Evolutionary conservation across 1,140 invertebrate genomes (phyloP).

Genomic region (Drosophila varians): DNA sequence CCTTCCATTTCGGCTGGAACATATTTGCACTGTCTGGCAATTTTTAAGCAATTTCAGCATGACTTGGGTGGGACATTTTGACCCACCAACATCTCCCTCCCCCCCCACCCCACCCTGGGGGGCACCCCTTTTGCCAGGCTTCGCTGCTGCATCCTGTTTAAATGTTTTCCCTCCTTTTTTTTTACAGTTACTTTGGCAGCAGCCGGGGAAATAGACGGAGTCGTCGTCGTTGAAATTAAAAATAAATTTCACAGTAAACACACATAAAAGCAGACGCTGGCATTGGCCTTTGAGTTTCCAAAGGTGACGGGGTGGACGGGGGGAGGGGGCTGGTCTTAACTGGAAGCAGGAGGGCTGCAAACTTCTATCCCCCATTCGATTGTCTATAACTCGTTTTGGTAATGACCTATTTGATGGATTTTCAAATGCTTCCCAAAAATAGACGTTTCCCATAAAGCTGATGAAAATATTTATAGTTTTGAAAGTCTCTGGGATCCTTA

Average conservation of each 20-base stretch:
- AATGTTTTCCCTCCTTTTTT: slow-evolving; percentile 66
- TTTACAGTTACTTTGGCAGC: slow-evolving; percentile 13
- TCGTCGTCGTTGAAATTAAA: slow-evolving; percentile 72
- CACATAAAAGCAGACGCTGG: slow-evolving; percentile 70
- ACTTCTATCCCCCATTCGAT: not conserved
- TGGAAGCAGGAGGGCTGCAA: not conserved
- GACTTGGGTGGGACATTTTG: slow-evolving; percentile 56
- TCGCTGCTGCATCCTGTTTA: slow-evolving; percentile 74
- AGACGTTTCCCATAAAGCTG: no score
- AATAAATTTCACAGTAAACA: slow-evolving; percentile 81
- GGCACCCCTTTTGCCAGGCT: slow-evolving; percentile 1
- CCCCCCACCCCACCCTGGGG: slow-evolving; percentile 3
- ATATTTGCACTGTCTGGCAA: slow-evolving; percentile 80
- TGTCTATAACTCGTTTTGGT: not conserved
- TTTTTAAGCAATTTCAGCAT: slow-evolving; percentile 80
- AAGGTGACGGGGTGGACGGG: no score
- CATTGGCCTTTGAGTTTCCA: slow-evolving; percentile 1
- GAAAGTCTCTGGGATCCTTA: no score
- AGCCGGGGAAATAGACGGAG: not conserved
- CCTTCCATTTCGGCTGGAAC: slow-evolving; percentile 45
- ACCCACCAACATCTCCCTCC: not conserved
- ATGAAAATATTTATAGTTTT: no score
- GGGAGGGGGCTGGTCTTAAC: no score
- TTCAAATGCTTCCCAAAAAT: not conserved
- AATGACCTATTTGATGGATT: not conserved